Percentiles rank a stretch among this genome's conserved stretches.
These are phyloP conservation scores for Macaria notata DNA, from an alignment of 2,888 invertebrate species.

Conservation along the genomic window DNA sequence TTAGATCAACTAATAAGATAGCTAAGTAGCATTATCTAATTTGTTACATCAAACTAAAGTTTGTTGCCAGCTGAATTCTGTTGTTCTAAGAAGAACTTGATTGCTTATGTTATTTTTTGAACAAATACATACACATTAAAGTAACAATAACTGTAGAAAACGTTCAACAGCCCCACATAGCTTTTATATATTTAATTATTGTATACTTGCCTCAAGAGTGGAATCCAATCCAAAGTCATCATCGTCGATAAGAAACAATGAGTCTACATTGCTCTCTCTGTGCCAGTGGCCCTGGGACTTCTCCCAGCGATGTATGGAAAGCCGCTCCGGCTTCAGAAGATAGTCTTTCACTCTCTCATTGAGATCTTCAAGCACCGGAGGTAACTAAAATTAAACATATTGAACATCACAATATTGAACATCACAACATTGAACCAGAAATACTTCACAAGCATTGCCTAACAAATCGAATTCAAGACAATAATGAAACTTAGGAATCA, in stretches of 20 bases:
- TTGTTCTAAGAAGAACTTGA: too few relatives aligned
- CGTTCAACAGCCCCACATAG: too few relatives aligned
- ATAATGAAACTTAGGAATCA: background rate
- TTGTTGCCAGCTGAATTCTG: too few relatives aligned
- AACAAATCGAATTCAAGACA: too few relatives aligned
- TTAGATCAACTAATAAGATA: too few relatives aligned
- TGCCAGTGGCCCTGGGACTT: constrained; percentile 86
- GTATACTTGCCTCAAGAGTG: constrained; percentile 58
- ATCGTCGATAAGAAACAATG: constrained; percentile 73
- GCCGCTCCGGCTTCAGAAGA: constrained; percentile 84
- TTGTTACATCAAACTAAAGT: too few relatives aligned
- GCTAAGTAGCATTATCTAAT: too few relatives aligned
- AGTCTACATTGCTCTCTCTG: constrained; percentile 75
- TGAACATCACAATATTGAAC: constrained; percentile 9
- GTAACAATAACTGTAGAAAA: too few relatives aligned
- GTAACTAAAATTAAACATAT: constrained; percentile 69
- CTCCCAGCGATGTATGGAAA: constrained; percentile 88
- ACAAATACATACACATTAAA: too few relatives aligned
- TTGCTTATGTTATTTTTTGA: too few relatives aligned
- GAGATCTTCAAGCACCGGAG: constrained; percentile 86
- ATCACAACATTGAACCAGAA: background rate
- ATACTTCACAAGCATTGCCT: background rate
- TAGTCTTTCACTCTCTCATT: constrained; percentile 85
- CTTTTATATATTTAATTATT: background rate
- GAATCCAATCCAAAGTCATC: constrained; percentile 63